phyloP scores from a whole-genome alignment of 2,888 invertebrate genomes.

The Gymnoscelis rufifasciata region DNA sequence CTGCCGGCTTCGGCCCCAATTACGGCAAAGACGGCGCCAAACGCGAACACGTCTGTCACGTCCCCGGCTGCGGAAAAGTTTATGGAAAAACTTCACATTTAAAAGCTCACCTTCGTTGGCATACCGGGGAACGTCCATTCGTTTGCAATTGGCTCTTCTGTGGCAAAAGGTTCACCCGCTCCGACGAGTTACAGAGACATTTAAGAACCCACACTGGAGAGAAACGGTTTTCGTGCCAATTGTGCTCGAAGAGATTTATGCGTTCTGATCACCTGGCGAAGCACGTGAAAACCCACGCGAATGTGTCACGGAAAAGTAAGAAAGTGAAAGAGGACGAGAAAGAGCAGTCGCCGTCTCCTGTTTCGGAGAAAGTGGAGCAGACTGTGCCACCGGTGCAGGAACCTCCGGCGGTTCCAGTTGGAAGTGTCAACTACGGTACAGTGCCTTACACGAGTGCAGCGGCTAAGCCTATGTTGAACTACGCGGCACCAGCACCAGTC shows the following conservation, averaged over 20 bases:
- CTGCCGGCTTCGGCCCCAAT: conserved; percentile 85
- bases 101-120: conserved; percentile 95
- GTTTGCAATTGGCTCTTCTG: conserved; percentile 93
- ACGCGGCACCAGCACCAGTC: conserved; percentile 37
- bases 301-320: conserved; percentile 75
- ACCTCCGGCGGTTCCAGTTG: conserved; percentile 33
- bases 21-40: conserved; percentile 86
- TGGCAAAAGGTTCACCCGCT: conserved; percentile 93
- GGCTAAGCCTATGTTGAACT: conserved; percentile 50
- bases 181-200: conserved; percentile 94
- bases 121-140: conserved; percentile 94
- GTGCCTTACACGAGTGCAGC: conserved; percentile 42
- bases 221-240: conserved; percentile 90
- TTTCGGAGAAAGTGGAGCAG: conserved; percentile 11
- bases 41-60: conserved; percentile 91
- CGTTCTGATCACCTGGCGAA: conserved; percentile 96
- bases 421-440: conserved; percentile 59
- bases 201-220: conserved; percentile 93
- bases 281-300: conserved; percentile 93
- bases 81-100: conserved; percentile 97
- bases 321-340: conserved; percentile 65
- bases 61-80: conserved; percentile 91
- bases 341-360: conserved; percentile 45
- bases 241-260: conserved; percentile 95
- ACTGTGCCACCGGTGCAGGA: not conserved